Conservation (phyloP, 2,888 invertebrate species). For the Gibbula magus region DNA sequence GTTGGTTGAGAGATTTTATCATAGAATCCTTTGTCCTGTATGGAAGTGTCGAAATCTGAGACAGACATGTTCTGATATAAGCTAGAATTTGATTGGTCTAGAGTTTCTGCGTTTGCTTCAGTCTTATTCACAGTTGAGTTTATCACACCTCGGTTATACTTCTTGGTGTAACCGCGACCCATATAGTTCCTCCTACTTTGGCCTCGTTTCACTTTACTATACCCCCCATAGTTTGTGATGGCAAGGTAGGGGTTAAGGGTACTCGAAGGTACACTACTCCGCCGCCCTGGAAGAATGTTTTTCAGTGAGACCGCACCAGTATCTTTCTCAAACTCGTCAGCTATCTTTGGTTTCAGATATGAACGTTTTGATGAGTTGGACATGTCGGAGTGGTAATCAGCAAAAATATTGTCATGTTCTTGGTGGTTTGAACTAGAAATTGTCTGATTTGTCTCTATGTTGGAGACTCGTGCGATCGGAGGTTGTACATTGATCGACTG, state of each 20-base stretch:
- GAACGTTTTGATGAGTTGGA: neutral
- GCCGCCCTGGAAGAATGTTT: neutral
- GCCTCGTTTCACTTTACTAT: neutral
- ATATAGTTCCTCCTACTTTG: neutral
- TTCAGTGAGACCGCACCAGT: conserved; percentile 6
- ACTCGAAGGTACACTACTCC: neutral
- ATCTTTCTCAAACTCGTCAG: neutral
- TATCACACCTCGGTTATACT: neutral
- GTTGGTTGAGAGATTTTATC: neutral
- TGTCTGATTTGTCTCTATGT: neutral
- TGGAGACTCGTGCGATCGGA: neutral
- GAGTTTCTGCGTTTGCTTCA: no score
- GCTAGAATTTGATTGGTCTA: no score
- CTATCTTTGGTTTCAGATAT: neutral
- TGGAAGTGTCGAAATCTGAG: neutral
- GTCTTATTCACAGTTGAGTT: no score
- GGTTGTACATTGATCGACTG: neutral
- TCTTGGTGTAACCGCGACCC: neutral
- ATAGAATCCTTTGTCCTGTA: neutral
- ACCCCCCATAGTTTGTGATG: no score
- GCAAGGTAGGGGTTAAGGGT: neutral
- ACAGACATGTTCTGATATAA: neutral
- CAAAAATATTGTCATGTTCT: neutral
- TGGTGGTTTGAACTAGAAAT: neutral
- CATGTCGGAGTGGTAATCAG: neutral